Conservation (phyloP, 2,113 vertebrate species). For the Myocastor coypus region DNA sequence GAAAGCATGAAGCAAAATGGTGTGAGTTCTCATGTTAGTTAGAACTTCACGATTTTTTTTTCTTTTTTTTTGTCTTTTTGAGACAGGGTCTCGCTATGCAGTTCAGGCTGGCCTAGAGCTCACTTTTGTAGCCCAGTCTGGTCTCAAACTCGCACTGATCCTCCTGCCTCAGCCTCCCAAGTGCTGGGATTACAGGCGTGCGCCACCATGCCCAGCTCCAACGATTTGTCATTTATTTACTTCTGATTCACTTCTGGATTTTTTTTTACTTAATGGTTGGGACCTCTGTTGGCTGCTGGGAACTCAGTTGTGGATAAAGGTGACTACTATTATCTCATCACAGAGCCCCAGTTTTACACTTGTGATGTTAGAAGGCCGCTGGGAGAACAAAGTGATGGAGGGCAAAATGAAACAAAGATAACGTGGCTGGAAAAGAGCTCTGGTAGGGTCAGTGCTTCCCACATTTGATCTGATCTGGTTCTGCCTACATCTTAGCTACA, state of each 20-base stretch:
- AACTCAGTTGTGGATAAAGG: not conserved
- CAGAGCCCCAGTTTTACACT: not conserved
- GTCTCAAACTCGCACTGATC: no score
- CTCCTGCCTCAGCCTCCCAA: no score
- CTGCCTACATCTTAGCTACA: not conserved
- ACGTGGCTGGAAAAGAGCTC: not conserved
- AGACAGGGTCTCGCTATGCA: no score
- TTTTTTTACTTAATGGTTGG: not conserved
- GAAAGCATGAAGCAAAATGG: not conserved
- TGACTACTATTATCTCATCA: not conserved
- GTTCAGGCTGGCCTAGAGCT: no score
- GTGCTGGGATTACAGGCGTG: no score
- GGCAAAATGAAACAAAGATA: not conserved
- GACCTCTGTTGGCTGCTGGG: not conserved
- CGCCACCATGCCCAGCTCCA: no score
- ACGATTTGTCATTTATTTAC: no score
- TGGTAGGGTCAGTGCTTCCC: not conserved
- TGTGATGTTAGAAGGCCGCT: not conserved
- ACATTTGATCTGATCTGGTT: not conserved
- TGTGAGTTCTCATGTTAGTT: not conserved
- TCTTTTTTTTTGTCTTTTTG: no score
- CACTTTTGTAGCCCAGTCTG: no score
- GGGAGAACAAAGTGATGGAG: not conserved
- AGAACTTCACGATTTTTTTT: not conserved
- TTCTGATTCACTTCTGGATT: not conserved